A percentile compares a stretch with the other conserved stretches of the same genome.
Conservation (phyloP, 2,888 invertebrate species). For the Timandra comae region DNA sequence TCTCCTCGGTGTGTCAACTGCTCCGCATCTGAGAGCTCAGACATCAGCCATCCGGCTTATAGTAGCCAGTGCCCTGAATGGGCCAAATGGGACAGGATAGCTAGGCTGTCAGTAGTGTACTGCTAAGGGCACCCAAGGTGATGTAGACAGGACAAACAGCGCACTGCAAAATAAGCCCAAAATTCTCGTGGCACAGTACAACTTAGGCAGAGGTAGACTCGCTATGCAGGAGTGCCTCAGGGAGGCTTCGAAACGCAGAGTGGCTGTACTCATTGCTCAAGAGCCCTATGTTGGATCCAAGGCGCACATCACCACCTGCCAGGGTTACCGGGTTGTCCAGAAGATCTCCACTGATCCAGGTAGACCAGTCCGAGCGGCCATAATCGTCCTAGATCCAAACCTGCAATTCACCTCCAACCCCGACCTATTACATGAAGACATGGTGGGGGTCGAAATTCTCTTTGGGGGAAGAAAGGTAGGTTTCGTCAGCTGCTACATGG, state of each 20-base stretch:
- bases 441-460: too few relatives aligned
- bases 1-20: slow-evolving; percentile 5
- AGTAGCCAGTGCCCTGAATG: slow-evolving; percentile 3
- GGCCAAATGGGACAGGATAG: slow-evolving; percentile 13
- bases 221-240: neutral
- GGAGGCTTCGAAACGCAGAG: neutral
- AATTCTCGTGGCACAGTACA: neutral
- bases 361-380: too few relatives aligned
- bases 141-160: too few relatives aligned
- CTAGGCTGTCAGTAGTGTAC: slow-evolving; percentile 8
- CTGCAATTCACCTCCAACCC: too few relatives aligned
- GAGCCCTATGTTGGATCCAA: neutral
- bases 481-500: too few relatives aligned
- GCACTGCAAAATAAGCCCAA: too few relatives aligned
- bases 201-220: neutral
- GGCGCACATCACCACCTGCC: neutral
- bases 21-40: neutral
- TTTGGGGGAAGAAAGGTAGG: too few relatives aligned
- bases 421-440: too few relatives aligned
- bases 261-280: neutral
- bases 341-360: too few relatives aligned
- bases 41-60: slow-evolving; percentile 8
- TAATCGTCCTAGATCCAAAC: too few relatives aligned
- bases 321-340: neutral
- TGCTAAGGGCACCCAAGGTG: slow-evolving; percentile 10